These are phyloP conservation scores for Dasyurus viverrinus DNA, from an alignment of 2,113 vertebrate genomes.

Conservation along the genomic window DNA sequence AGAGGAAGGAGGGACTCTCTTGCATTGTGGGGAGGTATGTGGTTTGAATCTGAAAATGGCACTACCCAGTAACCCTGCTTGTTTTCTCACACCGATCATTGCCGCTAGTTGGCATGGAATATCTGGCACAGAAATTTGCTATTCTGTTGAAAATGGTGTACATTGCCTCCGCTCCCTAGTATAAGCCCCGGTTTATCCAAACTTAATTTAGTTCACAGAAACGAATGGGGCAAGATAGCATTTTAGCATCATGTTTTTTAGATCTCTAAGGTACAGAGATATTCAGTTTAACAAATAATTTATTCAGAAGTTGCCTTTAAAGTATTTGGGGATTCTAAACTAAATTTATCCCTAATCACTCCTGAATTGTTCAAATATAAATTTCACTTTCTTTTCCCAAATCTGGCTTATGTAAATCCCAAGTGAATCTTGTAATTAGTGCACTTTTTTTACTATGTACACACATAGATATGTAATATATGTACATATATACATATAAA, in stretches of 20 bases:
- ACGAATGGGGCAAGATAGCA: not conserved
- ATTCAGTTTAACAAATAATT: slow-evolving; percentile 57
- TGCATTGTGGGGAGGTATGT: not conserved
- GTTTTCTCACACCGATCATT: not conserved
- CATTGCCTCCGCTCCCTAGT: not conserved
- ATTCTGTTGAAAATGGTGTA: slow-evolving; percentile 31
- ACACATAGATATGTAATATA: too few species aligned
- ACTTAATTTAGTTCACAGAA: slow-evolving; percentile 27
- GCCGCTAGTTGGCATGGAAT: not conserved
- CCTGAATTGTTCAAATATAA: not conserved
- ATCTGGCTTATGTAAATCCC: not conserved
- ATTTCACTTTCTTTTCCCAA: not conserved
- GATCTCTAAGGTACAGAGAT: slow-evolving; percentile 19
- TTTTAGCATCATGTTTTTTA: not conserved
- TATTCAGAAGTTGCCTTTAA: slow-evolving; percentile 26
- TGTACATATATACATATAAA: not conserved
- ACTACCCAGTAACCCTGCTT: not conserved
- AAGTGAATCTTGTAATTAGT: not conserved
- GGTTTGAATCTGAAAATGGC: slow-evolving; percentile 8
- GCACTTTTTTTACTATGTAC: too few species aligned
- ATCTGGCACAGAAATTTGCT: not conserved
- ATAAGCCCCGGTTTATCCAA: not conserved
- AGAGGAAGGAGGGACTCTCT: too few species aligned
- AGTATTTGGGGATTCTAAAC: slow-evolving; percentile 31
- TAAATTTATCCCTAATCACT: not conserved